phyloP scores from a whole-genome alignment of 2,113 vertebrate species.

The Pedionomus torquatus region DNA sequence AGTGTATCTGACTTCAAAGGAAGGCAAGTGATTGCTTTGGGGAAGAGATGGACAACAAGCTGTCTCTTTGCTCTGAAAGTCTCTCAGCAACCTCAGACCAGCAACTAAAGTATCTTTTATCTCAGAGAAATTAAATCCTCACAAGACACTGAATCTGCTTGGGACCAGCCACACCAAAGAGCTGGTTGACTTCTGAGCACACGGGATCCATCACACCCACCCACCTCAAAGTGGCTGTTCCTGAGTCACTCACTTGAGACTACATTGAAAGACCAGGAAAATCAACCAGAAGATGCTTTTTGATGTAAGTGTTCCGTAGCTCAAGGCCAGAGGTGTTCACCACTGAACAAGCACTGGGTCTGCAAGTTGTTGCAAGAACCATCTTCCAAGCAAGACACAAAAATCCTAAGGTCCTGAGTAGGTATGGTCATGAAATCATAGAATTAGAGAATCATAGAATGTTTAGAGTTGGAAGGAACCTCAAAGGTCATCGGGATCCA shows the following conservation, averaged over 20 bases:
- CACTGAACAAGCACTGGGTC: neutral
- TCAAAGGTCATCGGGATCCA: too few species aligned
- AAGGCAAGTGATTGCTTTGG: neutral
- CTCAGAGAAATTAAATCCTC: neutral
- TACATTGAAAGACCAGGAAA: neutral
- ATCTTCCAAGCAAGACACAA: neutral
- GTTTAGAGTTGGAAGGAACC: too few species aligned
- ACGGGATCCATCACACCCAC: neutral
- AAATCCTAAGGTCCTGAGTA: neutral
- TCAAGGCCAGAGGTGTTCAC: neutral
- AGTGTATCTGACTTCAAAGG: neutral
- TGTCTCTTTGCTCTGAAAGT: neutral
- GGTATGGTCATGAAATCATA: neutral
- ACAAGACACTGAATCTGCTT: neutral
- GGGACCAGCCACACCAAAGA: neutral
- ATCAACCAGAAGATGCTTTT: neutral
- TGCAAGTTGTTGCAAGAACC: neutral
- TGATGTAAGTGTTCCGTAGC: neutral
- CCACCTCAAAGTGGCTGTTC: neutral
- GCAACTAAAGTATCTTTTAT: neutral
- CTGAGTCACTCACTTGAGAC: neutral
- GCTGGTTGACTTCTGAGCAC: neutral
- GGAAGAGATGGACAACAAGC: neutral
- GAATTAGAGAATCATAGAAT: too few species aligned
- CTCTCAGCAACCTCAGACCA: neutral